These are phyloP conservation scores for Lutjanus campechanus DNA, from an alignment of 2,797 vertebrate genomes.

Conservation along the genomic window DNA sequence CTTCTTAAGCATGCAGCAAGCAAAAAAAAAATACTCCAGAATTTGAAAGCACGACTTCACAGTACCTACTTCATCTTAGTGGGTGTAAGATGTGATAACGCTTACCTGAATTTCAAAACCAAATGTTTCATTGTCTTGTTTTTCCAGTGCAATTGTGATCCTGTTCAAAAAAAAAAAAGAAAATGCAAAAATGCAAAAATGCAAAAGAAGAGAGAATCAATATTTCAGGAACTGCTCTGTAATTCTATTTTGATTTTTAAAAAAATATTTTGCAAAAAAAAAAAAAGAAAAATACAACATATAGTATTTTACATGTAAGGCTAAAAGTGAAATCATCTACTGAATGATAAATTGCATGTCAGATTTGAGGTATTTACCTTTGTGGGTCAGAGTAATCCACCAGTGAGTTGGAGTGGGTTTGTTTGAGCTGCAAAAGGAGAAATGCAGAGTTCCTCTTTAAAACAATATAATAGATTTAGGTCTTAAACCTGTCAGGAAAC, in stretches of 20 bases:
- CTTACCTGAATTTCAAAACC: conserved; percentile 98
- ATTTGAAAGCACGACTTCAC: background rate
- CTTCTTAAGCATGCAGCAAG: accelerated
- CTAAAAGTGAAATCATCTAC: background rate
- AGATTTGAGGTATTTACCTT: conserved; percentile 86
- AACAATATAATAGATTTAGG: background rate
- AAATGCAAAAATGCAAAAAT: background rate
- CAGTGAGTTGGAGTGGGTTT: conserved; percentile 83
- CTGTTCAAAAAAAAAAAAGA: conserved; percentile 63
- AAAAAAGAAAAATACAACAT: background rate
- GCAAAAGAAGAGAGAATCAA: conserved; percentile 1
- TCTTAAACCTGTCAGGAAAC: conserved; percentile 4
- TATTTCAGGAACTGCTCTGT: background rate
- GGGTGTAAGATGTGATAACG: too few relatives aligned
- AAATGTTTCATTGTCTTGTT: conserved; percentile 94
- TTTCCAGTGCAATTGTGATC: conserved; percentile 82
- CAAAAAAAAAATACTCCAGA: background rate
- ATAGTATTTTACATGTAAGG: background rate
- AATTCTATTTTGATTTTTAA: background rate
- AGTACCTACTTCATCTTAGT: too few relatives aligned
- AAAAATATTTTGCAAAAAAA: background rate
- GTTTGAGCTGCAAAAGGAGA: conserved; percentile 85
- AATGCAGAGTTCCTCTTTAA: conserved; percentile 60
- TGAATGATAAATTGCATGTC: background rate
- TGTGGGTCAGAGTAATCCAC: conserved; percentile 89